A percentile compares a stretch with the other conserved stretches of the same genome.
These are phyloP conservation scores for Ischnus inquisitorius DNA, from an alignment of 2,888 invertebrate genomes.

Conservation along the genomic window DNA sequence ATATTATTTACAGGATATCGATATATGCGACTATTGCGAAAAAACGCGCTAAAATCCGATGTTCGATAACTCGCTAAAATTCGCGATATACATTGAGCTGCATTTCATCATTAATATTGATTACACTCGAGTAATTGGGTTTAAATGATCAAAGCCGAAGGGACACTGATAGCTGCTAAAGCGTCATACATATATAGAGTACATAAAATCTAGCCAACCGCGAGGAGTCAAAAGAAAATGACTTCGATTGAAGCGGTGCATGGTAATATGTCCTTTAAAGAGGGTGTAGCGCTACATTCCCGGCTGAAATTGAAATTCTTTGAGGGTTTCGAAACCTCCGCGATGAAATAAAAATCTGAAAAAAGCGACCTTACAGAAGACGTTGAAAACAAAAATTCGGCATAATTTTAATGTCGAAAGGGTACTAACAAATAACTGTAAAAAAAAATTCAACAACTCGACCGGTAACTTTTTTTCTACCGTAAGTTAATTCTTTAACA, in stretches of 20 bases:
- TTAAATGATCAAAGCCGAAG: conserved; percentile 27
- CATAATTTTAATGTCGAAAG: too few relatives aligned
- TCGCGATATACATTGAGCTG: conserved; percentile 1
- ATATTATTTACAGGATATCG: conserved; percentile 56
- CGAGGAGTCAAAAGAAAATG: conserved; percentile 22
- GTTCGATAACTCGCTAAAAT: conserved; percentile 27
- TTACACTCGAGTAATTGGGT: conserved; percentile 35
- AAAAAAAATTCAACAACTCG: too few relatives aligned
- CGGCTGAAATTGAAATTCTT: too few relatives aligned
- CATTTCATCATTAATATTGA: conserved; percentile 24
- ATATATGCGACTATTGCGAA: conserved; percentile 1
- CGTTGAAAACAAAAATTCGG: too few relatives aligned
- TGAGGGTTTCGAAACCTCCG: too few relatives aligned
- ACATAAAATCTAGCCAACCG: conserved; percentile 7
- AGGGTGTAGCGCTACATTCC: too few relatives aligned
- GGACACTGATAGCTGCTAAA: neutral
- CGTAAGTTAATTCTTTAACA: too few relatives aligned
- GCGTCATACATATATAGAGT: neutral
- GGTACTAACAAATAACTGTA: too few relatives aligned
- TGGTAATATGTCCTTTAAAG: conserved; percentile 67
- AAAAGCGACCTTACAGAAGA: too few relatives aligned
- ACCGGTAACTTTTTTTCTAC: too few relatives aligned
- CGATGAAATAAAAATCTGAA: too few relatives aligned
- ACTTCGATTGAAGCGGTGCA: conserved; percentile 50
- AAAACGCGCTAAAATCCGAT: conserved; percentile 15